These are phyloP conservation scores for Myrmecobius fasciatus DNA, from an alignment of 2,113 vertebrate genomes.

Conservation along the genomic window DNA sequence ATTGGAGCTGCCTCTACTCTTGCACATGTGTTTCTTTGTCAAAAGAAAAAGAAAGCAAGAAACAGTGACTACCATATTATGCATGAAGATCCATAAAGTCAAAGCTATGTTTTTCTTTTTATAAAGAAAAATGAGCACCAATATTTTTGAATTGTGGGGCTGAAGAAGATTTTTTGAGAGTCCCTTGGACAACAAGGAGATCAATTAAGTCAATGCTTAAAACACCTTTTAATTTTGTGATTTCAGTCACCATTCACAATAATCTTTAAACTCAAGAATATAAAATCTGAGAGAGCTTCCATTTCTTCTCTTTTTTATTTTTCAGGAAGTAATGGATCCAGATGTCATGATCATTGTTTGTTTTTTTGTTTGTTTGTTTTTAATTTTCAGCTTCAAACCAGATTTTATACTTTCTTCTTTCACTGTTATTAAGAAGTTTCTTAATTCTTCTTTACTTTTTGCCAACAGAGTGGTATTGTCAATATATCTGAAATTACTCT, in stretches of 20 bases:
- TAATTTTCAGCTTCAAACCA: background rate
- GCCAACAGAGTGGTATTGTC: background rate
- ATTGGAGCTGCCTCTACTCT: background rate
- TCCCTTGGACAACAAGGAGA: no score
- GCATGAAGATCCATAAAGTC: background rate
- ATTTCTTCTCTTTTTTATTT: background rate
- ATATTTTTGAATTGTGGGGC: no score
- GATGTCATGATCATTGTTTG: background rate
- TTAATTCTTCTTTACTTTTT: background rate
- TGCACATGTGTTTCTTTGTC: background rate
- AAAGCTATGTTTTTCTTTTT: no score
- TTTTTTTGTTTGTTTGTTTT: background rate
- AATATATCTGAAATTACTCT: background rate
- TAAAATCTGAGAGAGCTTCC: background rate
- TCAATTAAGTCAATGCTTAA: no score
- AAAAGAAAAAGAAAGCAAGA: background rate
- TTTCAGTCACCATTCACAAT: no score
- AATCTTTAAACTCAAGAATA: background rate
- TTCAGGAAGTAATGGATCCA: background rate
- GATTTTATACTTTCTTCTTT: background rate
- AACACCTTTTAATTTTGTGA: no score
- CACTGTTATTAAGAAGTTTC: background rate
- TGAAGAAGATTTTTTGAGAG: no score
- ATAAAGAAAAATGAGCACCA: no score
- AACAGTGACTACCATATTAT: background rate